Conservation (phyloP, 2,888 invertebrate species). For the Tenthredo mesomela region DNA sequence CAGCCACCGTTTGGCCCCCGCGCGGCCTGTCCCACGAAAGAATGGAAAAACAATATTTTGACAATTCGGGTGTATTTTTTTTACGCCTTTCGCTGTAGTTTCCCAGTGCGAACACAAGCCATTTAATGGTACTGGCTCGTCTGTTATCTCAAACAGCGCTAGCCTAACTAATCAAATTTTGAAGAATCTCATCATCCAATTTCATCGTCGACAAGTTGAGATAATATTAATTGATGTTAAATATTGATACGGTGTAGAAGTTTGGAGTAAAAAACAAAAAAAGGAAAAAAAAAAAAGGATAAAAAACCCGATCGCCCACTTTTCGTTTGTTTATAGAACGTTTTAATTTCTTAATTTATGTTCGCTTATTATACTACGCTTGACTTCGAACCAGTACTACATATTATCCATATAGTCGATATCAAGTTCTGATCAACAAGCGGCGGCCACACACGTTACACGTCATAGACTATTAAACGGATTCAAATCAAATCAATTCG, state of each 20-base stretch:
- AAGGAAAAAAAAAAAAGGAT: background rate
- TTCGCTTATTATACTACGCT: background rate
- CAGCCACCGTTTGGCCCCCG: constrained; percentile 49
- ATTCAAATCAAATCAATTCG: background rate
- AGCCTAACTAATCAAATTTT: constrained; percentile 41
- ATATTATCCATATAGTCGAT: background rate
- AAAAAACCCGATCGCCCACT: background rate
- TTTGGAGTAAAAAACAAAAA: background rate
- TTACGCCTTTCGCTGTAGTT: constrained; percentile 58
- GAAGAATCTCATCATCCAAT: constrained; percentile 33
- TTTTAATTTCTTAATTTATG: background rate
- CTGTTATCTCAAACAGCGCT: constrained; percentile 37
- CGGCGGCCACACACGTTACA: background rate
- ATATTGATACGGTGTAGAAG: constrained; percentile 20
- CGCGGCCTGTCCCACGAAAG: constrained; percentile 66
- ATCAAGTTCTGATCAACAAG: background rate
- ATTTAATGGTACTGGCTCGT: constrained; percentile 31
- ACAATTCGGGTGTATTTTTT: constrained; percentile 66
- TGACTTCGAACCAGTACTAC: no score
- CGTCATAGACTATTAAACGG: background rate
- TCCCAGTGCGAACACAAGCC: constrained; percentile 42
- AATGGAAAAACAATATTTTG: constrained; percentile 78
- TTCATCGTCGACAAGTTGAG: constrained; percentile 2
- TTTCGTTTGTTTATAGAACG: background rate
- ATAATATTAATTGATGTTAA: constrained; percentile 45